phyloP scores from a whole-genome alignment of 1,140 invertebrate genomes.

The Galleria mellonella region DNA sequence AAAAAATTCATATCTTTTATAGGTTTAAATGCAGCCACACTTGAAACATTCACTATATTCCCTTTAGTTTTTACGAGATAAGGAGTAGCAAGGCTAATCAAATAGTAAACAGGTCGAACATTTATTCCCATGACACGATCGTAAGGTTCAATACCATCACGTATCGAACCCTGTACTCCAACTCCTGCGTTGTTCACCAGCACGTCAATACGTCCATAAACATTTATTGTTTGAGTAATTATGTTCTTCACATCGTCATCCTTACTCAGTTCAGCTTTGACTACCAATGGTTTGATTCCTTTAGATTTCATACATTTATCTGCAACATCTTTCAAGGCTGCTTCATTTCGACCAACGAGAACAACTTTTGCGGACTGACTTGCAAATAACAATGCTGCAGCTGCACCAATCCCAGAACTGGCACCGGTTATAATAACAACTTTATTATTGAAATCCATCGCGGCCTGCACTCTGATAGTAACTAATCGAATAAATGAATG shows the following conservation, averaged over 20 bases:
- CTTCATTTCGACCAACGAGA: conserved; percentile 81
- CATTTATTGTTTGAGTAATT: conserved; percentile 74
- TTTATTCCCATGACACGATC: conserved; percentile 83
- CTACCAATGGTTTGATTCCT: conserved; percentile 31
- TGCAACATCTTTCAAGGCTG: conserved; percentile 77
- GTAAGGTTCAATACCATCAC: conserved; percentile 80
- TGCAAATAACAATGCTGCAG: conserved; percentile 82
- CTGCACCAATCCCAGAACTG: conserved; percentile 87
- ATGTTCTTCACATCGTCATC: conserved; percentile 78
- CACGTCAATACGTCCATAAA: conserved; percentile 78
- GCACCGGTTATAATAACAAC: conserved; percentile 81
- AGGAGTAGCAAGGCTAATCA: conserved; percentile 84
- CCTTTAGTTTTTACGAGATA: conserved; percentile 82
- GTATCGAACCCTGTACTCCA: conserved; percentile 73
- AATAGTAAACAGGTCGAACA: conserved; percentile 80
- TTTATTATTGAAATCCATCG: conserved; percentile 73
- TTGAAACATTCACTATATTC: conserved; percentile 88
- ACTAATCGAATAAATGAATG: too few species aligned
- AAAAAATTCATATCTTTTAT: conserved; percentile 74
- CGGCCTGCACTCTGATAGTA: neutral
- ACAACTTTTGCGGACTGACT: conserved; percentile 78
- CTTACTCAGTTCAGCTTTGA: conserved; percentile 77
- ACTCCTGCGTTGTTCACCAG: conserved; percentile 86
- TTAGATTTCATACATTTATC: conserved; percentile 43
- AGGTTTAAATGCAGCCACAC: conserved; percentile 81